Conservation (phyloP, 1,140 invertebrate genomes). For the Brachionus calyciflorus region DNA sequence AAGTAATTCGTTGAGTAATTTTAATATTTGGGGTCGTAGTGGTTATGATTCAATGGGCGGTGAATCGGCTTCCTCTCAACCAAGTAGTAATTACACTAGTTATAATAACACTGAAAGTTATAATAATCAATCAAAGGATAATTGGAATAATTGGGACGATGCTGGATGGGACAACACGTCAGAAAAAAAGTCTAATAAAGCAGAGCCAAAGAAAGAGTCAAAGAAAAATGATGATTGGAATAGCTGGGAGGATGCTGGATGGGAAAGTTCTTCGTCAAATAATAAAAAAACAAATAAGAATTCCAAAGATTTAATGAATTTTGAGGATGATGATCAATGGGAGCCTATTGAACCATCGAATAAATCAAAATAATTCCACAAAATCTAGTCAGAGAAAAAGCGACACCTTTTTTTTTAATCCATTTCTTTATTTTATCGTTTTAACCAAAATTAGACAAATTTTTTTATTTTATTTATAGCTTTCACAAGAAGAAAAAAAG, state of each 20-base stretch:
- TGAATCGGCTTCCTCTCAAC: not conserved
- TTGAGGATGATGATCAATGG: conserved; percentile 42
- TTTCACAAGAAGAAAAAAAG: not conserved
- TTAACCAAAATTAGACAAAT: too few species aligned
- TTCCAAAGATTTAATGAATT: conserved; percentile 23
- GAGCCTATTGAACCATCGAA: conserved; percentile 6
- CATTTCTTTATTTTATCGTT: not conserved
- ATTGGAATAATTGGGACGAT: conserved; percentile 31
- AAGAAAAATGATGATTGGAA: conserved; percentile 36
- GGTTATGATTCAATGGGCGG: conserved; percentile 38
- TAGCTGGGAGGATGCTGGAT: conserved; percentile 16
- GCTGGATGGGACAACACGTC: not conserved
- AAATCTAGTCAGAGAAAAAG: not conserved
- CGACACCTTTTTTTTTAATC: not conserved
- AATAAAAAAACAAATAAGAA: not conserved
- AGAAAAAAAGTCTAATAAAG: not conserved
- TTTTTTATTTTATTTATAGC: not conserved
- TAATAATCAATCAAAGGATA: not conserved
- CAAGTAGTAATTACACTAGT: not conserved
- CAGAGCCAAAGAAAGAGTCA: not conserved
- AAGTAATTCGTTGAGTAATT: conserved; percentile 14
- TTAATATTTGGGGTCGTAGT: conserved; percentile 6
- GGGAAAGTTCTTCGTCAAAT: not conserved
- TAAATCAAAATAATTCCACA: conserved; percentile 1
- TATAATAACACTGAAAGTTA: not conserved